Conservation (phyloP, 2,888 invertebrate species). For the Cephus sareptanus region DNA sequence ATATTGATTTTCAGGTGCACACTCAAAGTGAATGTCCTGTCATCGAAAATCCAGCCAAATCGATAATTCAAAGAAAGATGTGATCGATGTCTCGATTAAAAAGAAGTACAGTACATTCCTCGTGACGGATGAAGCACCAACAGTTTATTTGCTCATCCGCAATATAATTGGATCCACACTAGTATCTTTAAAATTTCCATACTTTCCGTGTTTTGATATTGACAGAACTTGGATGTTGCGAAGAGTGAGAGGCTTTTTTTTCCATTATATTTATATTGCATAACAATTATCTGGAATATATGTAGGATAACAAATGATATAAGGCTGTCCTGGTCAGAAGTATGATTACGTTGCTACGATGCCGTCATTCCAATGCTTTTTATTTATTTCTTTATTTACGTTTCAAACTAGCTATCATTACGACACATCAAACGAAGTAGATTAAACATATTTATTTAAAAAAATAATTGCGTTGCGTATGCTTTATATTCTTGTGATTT, state of each 20-base stretch:
- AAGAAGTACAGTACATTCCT: neutral
- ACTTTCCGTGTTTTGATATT: neutral
- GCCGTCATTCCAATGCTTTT: neutral
- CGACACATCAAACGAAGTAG: neutral
- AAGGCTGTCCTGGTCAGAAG: neutral
- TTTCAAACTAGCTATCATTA: neutral
- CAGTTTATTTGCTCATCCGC: neutral
- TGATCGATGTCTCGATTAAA: slow-evolving; percentile 4
- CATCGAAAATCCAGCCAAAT: slow-evolving; percentile 6
- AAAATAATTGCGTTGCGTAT: neutral
- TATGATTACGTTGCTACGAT: neutral
- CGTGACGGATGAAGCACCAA: neutral
- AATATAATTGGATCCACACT: neutral
- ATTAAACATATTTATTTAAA: neutral
- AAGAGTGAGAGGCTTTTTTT: neutral
- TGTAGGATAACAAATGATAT: neutral
- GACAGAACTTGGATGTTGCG: neutral
- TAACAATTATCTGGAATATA: neutral
- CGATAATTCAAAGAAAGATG: slow-evolving; percentile 5
- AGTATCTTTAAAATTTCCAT: neutral
- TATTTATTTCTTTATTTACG: neutral
- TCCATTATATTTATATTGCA: neutral
- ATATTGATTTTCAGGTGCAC: neutral
- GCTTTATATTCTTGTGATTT: neutral
- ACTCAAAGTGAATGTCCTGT: neutral